These are phyloP conservation scores for Oreochromis tanganicae DNA, from an alignment of 2,113 vertebrate species.

Conservation along the genomic window DNA sequence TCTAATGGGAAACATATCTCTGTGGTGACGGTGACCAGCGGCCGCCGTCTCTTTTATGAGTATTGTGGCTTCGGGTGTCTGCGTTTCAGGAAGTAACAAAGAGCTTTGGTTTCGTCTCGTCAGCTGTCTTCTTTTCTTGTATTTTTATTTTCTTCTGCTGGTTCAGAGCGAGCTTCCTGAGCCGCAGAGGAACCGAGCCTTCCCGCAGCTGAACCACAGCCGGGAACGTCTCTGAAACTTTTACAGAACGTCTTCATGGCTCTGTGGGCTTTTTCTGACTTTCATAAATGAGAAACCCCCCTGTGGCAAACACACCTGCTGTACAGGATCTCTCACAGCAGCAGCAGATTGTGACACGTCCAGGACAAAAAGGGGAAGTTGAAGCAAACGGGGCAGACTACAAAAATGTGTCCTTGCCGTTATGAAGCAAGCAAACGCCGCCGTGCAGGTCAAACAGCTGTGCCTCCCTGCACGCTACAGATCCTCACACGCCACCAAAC, in stretches of 20 bases:
- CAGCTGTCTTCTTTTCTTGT: slow-evolving; percentile 30
- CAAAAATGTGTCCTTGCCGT: not conserved
- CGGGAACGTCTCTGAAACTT: not conserved
- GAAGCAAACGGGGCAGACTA: not conserved
- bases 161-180: not conserved
- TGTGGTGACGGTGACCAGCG: not conserved
- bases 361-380: not conserved
- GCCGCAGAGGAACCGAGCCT: slow-evolving; percentile 32
- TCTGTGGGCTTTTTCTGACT: not conserved
- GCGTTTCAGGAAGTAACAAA: slow-evolving; percentile 28
- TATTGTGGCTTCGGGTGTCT: not conserved
- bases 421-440: not conserved
- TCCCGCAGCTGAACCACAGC: not conserved
- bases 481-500: not conserved
- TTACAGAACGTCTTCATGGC: not conserved
- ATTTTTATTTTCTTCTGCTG: not conserved
- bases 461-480: not conserved
- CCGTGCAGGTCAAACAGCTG: not conserved
- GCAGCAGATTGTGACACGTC: not conserved
- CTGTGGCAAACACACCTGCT: not conserved
- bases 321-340: fast-evolving
- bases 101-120: slow-evolving; percentile 18
- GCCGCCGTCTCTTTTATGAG: not conserved
- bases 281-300: not conserved
- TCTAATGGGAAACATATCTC: not conserved